Evolutionary conservation across 2,888 invertebrate species (phyloP).

Genomic region (Chrysolina americana): DNA sequence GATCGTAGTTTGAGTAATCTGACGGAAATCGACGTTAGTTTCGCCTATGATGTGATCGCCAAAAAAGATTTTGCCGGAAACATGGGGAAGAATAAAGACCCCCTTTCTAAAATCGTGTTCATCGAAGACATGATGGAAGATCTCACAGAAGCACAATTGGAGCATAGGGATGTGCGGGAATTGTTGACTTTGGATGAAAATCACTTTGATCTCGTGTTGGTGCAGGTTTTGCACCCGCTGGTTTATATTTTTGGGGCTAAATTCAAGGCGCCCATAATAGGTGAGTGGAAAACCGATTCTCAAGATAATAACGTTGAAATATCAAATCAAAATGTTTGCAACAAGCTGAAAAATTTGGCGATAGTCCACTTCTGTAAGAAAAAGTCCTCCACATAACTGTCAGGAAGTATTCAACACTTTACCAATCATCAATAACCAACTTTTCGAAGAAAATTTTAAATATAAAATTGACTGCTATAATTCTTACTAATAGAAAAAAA

Average conservation of each 20-base stretch:
- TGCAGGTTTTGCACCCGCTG: slow-evolving; percentile 3
- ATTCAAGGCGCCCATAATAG: slow-evolving; percentile 57
- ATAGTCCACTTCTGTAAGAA: too few species aligned
- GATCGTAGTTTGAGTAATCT: slow-evolving; percentile 57
- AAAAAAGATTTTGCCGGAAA: neutral
- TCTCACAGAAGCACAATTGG: neutral
- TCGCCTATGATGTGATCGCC: neutral
- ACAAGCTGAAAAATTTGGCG: too few species aligned
- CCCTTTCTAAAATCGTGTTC: neutral
- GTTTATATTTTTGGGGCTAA: slow-evolving; percentile 8
- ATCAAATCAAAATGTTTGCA: too few species aligned
- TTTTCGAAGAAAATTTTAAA: too few species aligned
- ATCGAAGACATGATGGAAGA: neutral
- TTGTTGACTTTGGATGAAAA: slow-evolving; percentile 6
- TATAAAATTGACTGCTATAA: too few species aligned
- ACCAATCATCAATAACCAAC: too few species aligned
- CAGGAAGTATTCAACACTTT: too few species aligned
- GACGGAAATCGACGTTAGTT: slow-evolving; percentile 61
- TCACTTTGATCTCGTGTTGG: slow-evolving; percentile 8
- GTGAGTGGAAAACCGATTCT: slow-evolving; percentile 64
- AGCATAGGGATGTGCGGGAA: neutral
- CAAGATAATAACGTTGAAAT: neutral
- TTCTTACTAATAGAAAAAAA: too few species aligned
- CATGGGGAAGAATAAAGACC: neutral
- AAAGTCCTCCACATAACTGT: too few species aligned